Evolutionary conservation across 2,888 invertebrate genomes (phyloP), one percentile per base, ranked within the genome.

Genomic region (Pristionchus arcanus): DNA sequence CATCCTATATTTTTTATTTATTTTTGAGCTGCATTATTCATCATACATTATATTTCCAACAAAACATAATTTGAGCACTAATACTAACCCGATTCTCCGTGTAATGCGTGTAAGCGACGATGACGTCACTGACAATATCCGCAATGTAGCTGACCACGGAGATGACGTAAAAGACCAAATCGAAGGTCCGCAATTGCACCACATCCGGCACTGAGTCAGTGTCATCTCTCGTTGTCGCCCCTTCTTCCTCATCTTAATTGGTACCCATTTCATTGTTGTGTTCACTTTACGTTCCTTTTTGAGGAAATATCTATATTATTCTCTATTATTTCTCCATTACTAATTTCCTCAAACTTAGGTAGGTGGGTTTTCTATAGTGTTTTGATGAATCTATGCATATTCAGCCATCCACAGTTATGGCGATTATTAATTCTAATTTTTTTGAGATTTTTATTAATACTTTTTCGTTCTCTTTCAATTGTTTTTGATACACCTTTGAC

Each of bases 111-210:
- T 89, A 90, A 0, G 91, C 92, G 0, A 92, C 91, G 16, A 89
- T 89, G 63, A 91, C 89, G 87, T 93, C 93, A 34, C 91, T 90
- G 68, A 91, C 90, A 28, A 93, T 90, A 87, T 94, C 94, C 49
- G 91, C 71, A 28, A 92, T 63, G 85, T 94, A 93, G 19, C 93
- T 92, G 37, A 91, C 77, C 84, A 94, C 93, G 13, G 92, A 91
- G 63, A 94, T 90, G 37, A 91, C 87, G 90, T 93, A 93, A 88
- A 93, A 94, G 77, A 91, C 90, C 37, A 94, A 37, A 63, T 94
- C 94, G 86, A 92, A 93, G 31, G 88, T 86, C 87, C 91, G 81
- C 15, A 94, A 93, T 53, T 89, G 71, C 7, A 93, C 53, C 7
- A 90, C 90, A 59, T 91, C 87, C 2, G 94, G 94, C 0, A 94